These are phyloP conservation scores for Saxidomus purpurata DNA, from an alignment of 1,140 invertebrate genomes.

Conservation along the genomic window DNA sequence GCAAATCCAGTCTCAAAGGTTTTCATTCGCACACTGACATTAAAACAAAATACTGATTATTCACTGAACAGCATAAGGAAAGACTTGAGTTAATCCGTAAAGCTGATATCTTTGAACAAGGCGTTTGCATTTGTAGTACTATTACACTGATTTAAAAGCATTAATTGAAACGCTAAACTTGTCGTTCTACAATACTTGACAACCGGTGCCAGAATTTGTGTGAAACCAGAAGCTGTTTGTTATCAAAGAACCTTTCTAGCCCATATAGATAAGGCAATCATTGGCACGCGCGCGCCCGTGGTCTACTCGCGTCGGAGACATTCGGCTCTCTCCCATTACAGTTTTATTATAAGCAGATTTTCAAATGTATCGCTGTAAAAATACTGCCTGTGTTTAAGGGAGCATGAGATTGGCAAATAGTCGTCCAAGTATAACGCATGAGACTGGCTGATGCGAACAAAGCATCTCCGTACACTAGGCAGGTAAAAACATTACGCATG, in stretches of 20 bases:
- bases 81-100: background rate
- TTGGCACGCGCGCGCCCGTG: slow-evolving; percentile 57
- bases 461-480: background rate
- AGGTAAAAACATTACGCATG: slow-evolving; percentile 53
- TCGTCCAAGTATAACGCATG: background rate
- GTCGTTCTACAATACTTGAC: slow-evolving; percentile 16
- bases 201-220: slow-evolving; percentile 21
- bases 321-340: slow-evolving; percentile 3
- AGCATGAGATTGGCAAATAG: slow-evolving; percentile 8
- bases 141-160: background rate
- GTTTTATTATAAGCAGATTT: slow-evolving; percentile 43
- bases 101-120: background rate
- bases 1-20: slow-evolving; percentile 53
- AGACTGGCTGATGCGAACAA: slow-evolving; percentile 39
- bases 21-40: slow-evolving; percentile 47
- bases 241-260: slow-evolving; percentile 46
- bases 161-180: slow-evolving; percentile 24
- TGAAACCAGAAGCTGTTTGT: slow-evolving; percentile 38
- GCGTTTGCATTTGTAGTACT: background rate
- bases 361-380: slow-evolving; percentile 13
- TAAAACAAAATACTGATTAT: slow-evolving; percentile 35
- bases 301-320: slow-evolving; percentile 32
- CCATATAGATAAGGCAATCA: slow-evolving; percentile 33
- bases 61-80: background rate
- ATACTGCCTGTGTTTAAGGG: slow-evolving; percentile 26